Evolutionary conservation across 2,888 invertebrate species (phyloP).

Genomic region (Hoplodrina blanda): DNA sequence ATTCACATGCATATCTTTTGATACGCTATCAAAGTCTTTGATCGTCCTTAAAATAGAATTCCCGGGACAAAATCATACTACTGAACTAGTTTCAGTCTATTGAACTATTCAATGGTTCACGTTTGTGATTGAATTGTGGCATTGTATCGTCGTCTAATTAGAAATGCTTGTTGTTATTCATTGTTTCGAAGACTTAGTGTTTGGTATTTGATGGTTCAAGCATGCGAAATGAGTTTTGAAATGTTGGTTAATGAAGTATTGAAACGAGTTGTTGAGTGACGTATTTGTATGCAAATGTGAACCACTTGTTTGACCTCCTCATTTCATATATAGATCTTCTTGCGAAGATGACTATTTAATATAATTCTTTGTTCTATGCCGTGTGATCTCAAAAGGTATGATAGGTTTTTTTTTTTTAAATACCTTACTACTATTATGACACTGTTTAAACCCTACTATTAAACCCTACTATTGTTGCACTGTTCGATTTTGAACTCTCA

Average conservation of each 20-base stretch:
- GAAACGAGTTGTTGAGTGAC: not conserved
- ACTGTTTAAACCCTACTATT: too few species aligned
- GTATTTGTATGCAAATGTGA: not conserved
- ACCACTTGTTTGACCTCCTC: not conserved
- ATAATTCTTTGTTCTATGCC: not conserved
- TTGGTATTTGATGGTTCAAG: not conserved
- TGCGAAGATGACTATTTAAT: too few species aligned
- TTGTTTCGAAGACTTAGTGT: slow-evolving; percentile 22
- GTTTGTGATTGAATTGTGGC: slow-evolving; percentile 56
- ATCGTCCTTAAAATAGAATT: slow-evolving; percentile 63
- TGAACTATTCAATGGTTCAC: slow-evolving; percentile 47
- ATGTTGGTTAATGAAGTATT: not conserved
- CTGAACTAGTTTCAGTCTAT: slow-evolving; percentile 44
- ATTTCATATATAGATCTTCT: too few species aligned
- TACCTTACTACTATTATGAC: too few species aligned
- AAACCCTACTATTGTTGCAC: too few species aligned
- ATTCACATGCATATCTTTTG: slow-evolving; percentile 15
- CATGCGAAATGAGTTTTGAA: slow-evolving; percentile 5
- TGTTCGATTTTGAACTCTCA: too few species aligned
- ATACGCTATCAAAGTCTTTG: slow-evolving; percentile 66
- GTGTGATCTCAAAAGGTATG: not conserved
- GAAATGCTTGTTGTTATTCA: slow-evolving; percentile 58
- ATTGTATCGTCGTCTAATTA: slow-evolving; percentile 66
- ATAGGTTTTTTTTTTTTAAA: too few species aligned
- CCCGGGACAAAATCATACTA: slow-evolving; percentile 28